Evolutionary conservation across 2,113 vertebrate genomes (phyloP), one percentile per base, ranked within the genome.

Genomic region (Lycaon pictus): DNA sequence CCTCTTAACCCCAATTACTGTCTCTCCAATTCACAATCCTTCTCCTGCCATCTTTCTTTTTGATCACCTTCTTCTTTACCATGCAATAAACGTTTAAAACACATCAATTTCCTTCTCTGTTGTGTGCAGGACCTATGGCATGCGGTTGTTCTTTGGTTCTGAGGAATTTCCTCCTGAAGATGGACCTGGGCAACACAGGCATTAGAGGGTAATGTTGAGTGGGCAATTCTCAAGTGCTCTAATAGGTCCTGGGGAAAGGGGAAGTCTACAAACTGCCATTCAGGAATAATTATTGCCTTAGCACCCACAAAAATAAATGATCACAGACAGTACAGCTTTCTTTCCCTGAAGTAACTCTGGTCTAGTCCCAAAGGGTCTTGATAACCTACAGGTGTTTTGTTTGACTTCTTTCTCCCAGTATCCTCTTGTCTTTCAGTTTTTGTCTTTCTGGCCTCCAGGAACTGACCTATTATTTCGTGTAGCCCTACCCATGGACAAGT

Each of bases 391-490:
- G n/a, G 56, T 29, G 60, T 69, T 95, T 97, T 62, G 20, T 72
- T 27, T 71, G 60, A 22, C 23, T 92, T 35, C 35, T 88, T 65
- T 76, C 37, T 96, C 60, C 79, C 3, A 17, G 7, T 7, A 67
- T 53, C 19, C 11, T 76, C 53, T 63, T 93, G 76, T 84, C 43
- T 90, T 56, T 55, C 32, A 93, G 23, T 55, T 79, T 29, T 97
- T 51, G 67, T 77, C n/a, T 90, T 86, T 93, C 37, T 86, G 71
- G 37, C 16, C 15, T 84, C 48, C 17, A 84, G 87, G 23, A 95
- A 94, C 43, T 97, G 83, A 37, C 65, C 27, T 43, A 17, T 67
- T 80, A 83, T 90, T 91, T 92, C 69, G 82, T 86, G 67, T 88
- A n/a, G 29, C 25, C 63, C 11, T 93, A 37, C 27, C 71, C n/a